Conservation (phyloP, 2,888 invertebrate genomes). For the Mycalesis mineus region DNA sequence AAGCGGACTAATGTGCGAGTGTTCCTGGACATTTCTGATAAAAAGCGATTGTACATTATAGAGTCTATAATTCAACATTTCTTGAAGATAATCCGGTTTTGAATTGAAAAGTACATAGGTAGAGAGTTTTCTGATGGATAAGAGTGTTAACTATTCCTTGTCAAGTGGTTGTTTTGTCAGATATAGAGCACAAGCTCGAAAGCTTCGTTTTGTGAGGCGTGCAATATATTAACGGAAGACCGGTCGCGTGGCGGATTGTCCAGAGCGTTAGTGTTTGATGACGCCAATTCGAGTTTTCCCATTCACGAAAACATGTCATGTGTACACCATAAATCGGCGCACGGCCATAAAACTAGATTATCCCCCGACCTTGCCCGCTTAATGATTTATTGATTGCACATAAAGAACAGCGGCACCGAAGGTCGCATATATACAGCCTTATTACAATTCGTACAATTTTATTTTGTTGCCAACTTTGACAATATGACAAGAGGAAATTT, state of each 20-base stretch:
- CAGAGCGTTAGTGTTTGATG: background rate
- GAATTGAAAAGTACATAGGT: too few species aligned
- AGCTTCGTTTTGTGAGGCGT: too few species aligned
- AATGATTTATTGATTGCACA: conserved; percentile 30
- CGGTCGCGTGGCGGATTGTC: background rate
- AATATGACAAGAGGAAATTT: background rate
- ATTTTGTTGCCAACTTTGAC: conserved; percentile 13
- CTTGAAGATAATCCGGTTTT: too few species aligned
- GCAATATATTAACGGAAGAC: too few species aligned
- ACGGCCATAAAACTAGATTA: conserved; percentile 33
- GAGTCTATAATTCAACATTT: too few species aligned
- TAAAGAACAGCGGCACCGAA: conserved; percentile 14
- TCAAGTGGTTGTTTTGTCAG: too few species aligned
- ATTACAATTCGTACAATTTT: conserved; percentile 15
- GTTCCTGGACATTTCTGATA: too few species aligned
- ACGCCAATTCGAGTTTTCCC: conserved; percentile 2
- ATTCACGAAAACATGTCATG: conserved; percentile 27
- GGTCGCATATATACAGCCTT: conserved; percentile 16
- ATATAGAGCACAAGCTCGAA: too few species aligned
- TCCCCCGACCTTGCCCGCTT: conserved; percentile 24
- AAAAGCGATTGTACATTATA: too few species aligned
- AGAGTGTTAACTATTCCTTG: too few species aligned
- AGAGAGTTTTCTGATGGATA: too few species aligned
- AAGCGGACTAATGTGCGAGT: too few species aligned
- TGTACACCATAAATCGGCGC: conserved; percentile 41